These are phyloP conservation scores for Crypturellus undulatus DNA, from an alignment of 2,113 vertebrate species.

Conservation along the genomic window DNA sequence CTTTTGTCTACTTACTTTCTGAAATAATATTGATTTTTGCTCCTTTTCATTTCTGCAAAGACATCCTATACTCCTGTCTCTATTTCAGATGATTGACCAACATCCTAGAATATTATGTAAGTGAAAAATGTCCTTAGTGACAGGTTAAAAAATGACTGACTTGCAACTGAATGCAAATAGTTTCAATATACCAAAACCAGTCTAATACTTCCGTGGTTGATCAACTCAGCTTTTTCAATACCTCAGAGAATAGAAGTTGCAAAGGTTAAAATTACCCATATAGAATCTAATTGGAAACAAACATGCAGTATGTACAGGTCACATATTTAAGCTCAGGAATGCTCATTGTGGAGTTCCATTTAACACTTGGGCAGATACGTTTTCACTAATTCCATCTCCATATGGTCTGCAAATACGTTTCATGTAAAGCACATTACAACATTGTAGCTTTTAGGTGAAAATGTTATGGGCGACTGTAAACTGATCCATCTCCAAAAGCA, in stretches of 20 bases:
- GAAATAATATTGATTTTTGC: background rate
- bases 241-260: conserved; percentile 18
- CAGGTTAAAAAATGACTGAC: background rate
- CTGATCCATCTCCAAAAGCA: background rate
- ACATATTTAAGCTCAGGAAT: conserved; percentile 9
- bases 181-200: background rate
- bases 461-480: conserved; percentile 49
- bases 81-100: background rate
- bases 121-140: background rate
- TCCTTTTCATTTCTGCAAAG: background rate
- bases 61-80: background rate
- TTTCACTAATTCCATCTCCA: conserved; percentile 55
- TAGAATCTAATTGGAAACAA: conserved; percentile 41
- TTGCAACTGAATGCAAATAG: background rate
- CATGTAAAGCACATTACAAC: conserved; percentile 35
- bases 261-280: background rate
- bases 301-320: conserved; percentile 19
- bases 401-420: conserved; percentile 52
- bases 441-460: conserved; percentile 60
- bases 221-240: background rate
- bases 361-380: conserved; percentile 47
- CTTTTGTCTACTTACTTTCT: background rate
- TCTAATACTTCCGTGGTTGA: background rate
- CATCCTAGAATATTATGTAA: background rate
- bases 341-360: conserved; percentile 20